These are phyloP conservation scores for Drosophila formosana DNA, from an alignment of 2,888 invertebrate species.

Conservation along the genomic window DNA sequence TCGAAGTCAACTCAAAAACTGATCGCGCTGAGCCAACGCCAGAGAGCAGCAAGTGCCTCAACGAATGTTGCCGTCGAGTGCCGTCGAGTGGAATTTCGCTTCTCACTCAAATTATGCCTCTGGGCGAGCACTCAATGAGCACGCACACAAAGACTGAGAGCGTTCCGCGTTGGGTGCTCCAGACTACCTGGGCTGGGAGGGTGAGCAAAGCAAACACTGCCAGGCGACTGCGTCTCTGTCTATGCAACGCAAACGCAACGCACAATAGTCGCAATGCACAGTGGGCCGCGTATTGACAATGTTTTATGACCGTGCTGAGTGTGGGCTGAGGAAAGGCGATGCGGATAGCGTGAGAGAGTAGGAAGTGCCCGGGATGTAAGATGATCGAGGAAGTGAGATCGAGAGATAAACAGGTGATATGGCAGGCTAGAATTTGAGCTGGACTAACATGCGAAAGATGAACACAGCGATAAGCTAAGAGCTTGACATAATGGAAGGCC, in stretches of 20 bases:
- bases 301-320: slow-evolving; percentile 13
- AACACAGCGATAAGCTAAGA: slow-evolving; percentile 11
- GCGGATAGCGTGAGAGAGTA: slow-evolving; percentile 38
- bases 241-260: slow-evolving; percentile 60
- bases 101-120: slow-evolving; percentile 53
- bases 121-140: slow-evolving; percentile 79
- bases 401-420: slow-evolving; percentile 68
- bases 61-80: slow-evolving; percentile 25
- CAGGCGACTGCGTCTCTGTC: slow-evolving; percentile 60
- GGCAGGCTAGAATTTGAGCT: slow-evolving; percentile 6
- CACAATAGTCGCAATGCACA: slow-evolving; percentile 68
- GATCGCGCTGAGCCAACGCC: slow-evolving; percentile 69
- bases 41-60: slow-evolving; percentile 66
- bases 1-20: slow-evolving; percentile 84
- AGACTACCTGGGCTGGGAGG: slow-evolving; percentile 20
- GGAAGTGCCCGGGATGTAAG: slow-evolving; percentile 43
- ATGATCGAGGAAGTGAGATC: slow-evolving; percentile 69
- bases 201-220: slow-evolving; percentile 62
- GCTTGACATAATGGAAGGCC: background rate
- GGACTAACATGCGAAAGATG: slow-evolving; percentile 22
- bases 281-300: slow-evolving; percentile 59
- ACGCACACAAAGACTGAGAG: slow-evolving; percentile 68
- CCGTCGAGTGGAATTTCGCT: background rate
- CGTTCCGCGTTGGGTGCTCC: background rate
- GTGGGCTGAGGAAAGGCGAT: slow-evolving; percentile 40